A percentile compares a stretch with the other conserved stretches of the same genome.
Conservation (phyloP, 92 coral and sea anemone genomes). For the Porites evermanni region DNA sequence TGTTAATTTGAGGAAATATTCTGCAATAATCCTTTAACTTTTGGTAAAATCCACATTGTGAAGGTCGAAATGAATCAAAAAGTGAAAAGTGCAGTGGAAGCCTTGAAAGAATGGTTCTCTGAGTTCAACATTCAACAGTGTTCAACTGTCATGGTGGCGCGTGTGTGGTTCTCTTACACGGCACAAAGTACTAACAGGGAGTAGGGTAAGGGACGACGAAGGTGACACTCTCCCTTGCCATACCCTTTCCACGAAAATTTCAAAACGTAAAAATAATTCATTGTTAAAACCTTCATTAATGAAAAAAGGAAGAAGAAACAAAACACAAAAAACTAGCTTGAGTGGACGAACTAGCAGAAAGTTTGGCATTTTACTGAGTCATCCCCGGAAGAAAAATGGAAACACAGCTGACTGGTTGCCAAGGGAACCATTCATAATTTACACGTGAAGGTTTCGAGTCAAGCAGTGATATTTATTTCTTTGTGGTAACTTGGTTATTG, state of each 20-base stretch:
- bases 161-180: no score
- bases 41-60: neutral
- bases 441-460: conserved; percentile 70
- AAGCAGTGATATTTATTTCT: conserved; percentile 27
- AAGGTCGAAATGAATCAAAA: neutral
- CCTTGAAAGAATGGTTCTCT: no score
- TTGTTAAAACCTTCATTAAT: no score
- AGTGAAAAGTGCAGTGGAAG: no score
- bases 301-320: no score
- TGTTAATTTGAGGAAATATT: neutral
- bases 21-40: neutral
- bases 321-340: neutral
- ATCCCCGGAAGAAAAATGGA: conserved; percentile 8
- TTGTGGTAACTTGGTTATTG: conserved; percentile 25
- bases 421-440: conserved; percentile 78
- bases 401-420: conserved; percentile 55
- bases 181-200: neutral
- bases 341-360: neutral
- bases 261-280: no score
- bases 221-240: no score
- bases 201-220: conserved; percentile 34
- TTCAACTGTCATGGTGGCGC: no score
- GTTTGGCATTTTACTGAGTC: conserved; percentile 23
- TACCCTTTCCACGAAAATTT: neutral
- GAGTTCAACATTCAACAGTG: no score